Evolutionary conservation across 2,113 vertebrate species (phyloP), one percentile per base, ranked within the genome.

Genomic region (Paratilapia polleni): DNA sequence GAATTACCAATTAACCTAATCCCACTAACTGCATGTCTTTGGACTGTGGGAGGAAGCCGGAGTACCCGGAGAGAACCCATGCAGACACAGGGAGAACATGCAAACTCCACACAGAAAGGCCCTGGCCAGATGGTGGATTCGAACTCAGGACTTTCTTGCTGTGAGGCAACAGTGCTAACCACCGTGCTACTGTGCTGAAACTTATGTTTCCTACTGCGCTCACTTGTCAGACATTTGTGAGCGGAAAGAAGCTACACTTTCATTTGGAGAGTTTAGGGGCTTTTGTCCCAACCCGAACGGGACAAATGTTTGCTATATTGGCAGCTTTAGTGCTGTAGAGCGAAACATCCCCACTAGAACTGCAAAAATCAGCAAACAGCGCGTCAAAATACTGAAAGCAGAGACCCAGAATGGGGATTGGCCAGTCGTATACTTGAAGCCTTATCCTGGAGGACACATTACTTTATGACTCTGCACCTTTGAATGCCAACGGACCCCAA

Each of bases 201-300:
- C 83, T 64, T 76, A 85, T 91, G 89, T 93, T 93, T 95, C 93
- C 93, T 94, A 88, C 68, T 91, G 83, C 60, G 43, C 78, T 77
- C 47, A 38, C 31, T 86, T 80, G 28, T 78, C 62, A 49, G 56
- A 12, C 80, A 68, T 62, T 4, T 19, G 43, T 20, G 73, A 63
- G 43, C 78, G 63, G 17, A 22, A 3, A 52, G n/a, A 26, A 36
- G 41, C 47, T 34, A 61, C 66, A 34, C 62, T 1, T 14, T 36
- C 10, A 26, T 62, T 1, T 82, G 1, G 3, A 3, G 1, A 1
- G 9, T 60, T 63, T 59, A 11, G 31, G 26, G 43, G 5, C 12
- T 52, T 60, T 20, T 20, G 12, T 58, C 20, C 5, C 4, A 34
- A 12, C 12, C 14, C 4, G 5, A 52, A 17, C 61, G 1, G 52